phyloP scores from a whole-genome alignment of 2,888 invertebrate genomes.

The Molorchus minor region DNA sequence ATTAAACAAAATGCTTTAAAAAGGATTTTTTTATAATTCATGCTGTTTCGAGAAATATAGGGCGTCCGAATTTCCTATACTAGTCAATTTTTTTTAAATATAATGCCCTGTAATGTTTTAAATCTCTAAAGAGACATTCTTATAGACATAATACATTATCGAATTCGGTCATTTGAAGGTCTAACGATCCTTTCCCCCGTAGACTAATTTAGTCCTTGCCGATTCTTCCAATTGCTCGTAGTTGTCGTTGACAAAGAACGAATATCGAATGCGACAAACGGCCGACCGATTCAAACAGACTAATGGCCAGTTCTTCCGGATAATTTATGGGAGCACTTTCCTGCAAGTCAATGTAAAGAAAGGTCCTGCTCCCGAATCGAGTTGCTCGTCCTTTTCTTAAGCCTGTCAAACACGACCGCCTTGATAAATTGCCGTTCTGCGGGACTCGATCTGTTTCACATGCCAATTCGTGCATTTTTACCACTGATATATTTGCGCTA shows the following conservation, averaged over 20 bases:
- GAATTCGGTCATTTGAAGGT: background rate
- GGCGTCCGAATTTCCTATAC: no score
- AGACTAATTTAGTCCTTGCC: constrained; percentile 11
- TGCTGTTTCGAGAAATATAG: no score
- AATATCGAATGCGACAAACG: constrained; percentile 43
- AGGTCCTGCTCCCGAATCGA: constrained; percentile 51
- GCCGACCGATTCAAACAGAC: constrained; percentile 57
- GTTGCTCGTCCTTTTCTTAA: constrained; percentile 53
- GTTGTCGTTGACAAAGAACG: constrained; percentile 37
- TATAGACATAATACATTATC: no score
- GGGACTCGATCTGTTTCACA: constrained; percentile 49
- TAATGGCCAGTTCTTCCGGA: constrained; percentile 61
- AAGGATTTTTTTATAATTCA: no score
- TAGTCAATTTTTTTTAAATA: no score
- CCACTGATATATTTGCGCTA: constrained; percentile 16
- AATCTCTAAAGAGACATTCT: no score
- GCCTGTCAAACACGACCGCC: constrained; percentile 47
- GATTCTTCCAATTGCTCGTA: constrained; percentile 13
- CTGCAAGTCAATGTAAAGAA: constrained; percentile 60
- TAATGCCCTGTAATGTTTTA: no score
- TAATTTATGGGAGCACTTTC: constrained; percentile 61
- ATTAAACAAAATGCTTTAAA: no score
- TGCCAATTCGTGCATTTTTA: constrained; percentile 33
- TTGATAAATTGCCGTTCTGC: constrained; percentile 57
- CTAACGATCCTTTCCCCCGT: background rate